Evolutionary conservation across 2,113 vertebrate species (phyloP).

Genomic region (Syngnathus typhle): DNA sequence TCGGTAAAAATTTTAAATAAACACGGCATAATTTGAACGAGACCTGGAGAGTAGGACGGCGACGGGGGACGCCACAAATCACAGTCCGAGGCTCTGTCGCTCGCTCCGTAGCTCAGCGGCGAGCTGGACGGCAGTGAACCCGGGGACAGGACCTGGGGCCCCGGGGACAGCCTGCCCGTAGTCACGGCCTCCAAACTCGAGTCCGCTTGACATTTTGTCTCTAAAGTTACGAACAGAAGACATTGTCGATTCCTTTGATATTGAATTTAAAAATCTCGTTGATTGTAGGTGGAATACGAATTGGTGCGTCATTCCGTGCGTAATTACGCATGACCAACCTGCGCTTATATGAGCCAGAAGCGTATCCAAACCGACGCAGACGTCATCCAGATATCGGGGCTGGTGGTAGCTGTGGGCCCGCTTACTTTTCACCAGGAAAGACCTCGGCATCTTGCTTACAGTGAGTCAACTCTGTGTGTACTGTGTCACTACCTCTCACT

Average conservation of each 20-base stretch:
- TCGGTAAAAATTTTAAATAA: background rate
- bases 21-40: no score
- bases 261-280: background rate
- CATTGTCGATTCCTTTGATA: background rate
- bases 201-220: conserved; percentile 53
- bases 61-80: conserved; percentile 93
- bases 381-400: conserved; percentile 80
- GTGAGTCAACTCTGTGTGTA: background rate
- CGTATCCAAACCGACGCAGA: conserved; percentile 69
- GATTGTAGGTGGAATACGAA: background rate
- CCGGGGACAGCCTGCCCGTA: conserved; percentile 67
- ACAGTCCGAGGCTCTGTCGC: conserved; percentile 76
- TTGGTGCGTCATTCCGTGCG: conserved; percentile 12
- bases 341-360: conserved; percentile 74
- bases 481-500: conserved; percentile 13
- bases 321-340: conserved; percentile 72
- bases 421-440: conserved; percentile 97
- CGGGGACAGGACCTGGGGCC: conserved; percentile 51
- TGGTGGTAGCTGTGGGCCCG: conserved; percentile 97
- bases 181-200: conserved; percentile 29
- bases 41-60: conserved; percentile 88
- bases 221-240: conserved; percentile 25
- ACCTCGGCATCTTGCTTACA: conserved; percentile 81
- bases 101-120: conserved; percentile 79
- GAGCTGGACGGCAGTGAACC: conserved; percentile 74